Evolutionary conservation across 2,888 invertebrate genomes (phyloP).

Genomic region (Melanophora roralis): DNA sequence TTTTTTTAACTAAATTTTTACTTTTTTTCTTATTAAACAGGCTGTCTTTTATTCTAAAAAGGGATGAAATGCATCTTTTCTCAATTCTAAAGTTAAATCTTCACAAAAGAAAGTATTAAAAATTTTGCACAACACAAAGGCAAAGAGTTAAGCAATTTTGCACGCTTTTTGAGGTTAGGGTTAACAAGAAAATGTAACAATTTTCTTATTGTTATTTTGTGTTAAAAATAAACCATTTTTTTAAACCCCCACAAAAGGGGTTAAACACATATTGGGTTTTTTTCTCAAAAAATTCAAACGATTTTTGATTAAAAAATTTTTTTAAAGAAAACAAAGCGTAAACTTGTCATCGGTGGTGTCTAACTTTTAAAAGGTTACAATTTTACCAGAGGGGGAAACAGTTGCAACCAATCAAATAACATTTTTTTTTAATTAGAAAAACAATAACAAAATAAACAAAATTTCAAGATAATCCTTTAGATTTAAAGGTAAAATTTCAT

Average conservation of each 20-base stretch:
- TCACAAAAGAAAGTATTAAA: neutral
- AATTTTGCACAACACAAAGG: neutral
- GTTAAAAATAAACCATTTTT: neutral
- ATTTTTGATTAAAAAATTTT: neutral
- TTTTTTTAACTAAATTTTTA: neutral
- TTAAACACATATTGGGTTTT: slow-evolving; percentile 11
- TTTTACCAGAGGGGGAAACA: neutral
- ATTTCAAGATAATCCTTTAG: neutral
- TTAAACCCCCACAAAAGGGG: neutral
- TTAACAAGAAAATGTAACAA: neutral
- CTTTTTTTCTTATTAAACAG: neutral
- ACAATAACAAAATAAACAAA: neutral
- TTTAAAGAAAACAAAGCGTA: neutral
- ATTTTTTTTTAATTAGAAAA: neutral
- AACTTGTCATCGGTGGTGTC: neutral
- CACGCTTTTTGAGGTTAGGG: slow-evolving; percentile 36
- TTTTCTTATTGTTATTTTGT: neutral
- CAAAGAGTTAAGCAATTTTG: slow-evolving; percentile 1
- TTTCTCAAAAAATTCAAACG: neutral
- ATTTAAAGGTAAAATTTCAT: neutral
- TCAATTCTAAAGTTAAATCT: neutral
- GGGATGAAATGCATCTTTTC: neutral
- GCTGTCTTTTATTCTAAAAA: neutral
- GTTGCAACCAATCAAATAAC: neutral
- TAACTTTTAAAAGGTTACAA: neutral